Percentiles rank a stretch among this genome's conserved stretches.
Evolutionary conservation across 2,888 invertebrate species (phyloP).

Genomic region (Chaitophorus viminalis): DNA sequence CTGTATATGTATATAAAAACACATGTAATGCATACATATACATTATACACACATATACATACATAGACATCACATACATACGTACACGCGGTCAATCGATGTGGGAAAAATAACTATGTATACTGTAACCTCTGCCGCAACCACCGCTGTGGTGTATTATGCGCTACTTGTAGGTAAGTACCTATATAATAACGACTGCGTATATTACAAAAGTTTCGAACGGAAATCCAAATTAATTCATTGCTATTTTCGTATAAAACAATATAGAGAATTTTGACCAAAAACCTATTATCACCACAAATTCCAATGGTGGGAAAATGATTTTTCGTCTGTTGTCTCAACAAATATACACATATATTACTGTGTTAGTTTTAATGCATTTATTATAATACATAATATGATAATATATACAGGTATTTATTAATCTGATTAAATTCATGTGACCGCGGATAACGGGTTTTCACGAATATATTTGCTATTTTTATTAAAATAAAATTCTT

Average conservation of each 20-base stretch:
- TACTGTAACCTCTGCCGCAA: not conserved
- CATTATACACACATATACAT: not conserved
- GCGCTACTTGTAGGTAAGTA: not conserved
- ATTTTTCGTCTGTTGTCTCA: not conserved
- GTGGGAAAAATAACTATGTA: conserved; percentile 51
- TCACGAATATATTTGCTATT: no score
- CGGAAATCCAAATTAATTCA: conserved; percentile 39
- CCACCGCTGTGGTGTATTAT: not conserved
- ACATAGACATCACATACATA: not conserved
- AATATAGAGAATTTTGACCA: conserved; percentile 3
- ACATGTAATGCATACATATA: not conserved
- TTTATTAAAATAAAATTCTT: no score
- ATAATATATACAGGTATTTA: no score
- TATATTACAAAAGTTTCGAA: conserved; percentile 27
- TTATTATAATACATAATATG: no score
- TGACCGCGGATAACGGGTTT: no score
- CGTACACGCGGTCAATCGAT: conserved; percentile 34
- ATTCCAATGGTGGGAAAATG: conserved; percentile 18
- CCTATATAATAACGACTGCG: not conserved
- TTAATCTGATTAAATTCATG: no score
- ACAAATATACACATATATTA: not conserved
- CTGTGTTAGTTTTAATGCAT: no score
- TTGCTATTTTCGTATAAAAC: conserved; percentile 15
- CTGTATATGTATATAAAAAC: not conserved
- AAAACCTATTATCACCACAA: not conserved